A percentile compares a stretch with the other conserved stretches of the same genome.
These are phyloP conservation scores for Thunnus thynnus DNA, from an alignment of 2,113 vertebrate species.

Conservation along the genomic window DNA sequence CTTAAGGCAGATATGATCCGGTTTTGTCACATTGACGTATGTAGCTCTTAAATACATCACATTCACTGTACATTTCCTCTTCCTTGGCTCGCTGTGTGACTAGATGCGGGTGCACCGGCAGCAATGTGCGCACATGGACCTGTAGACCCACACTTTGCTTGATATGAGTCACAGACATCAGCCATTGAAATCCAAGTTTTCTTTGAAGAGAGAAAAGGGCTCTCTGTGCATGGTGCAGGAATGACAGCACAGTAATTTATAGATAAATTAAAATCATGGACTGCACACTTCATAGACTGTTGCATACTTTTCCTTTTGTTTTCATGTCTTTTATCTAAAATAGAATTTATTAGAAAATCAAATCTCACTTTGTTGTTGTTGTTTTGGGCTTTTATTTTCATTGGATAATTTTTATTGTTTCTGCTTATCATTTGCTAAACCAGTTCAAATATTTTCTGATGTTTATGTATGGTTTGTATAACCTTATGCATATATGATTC, in stretches of 20 bases:
- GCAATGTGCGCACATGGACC: constrained; percentile 25
- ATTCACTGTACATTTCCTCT: constrained; percentile 45
- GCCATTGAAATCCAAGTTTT: constrained; percentile 52
- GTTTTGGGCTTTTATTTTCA: background rate
- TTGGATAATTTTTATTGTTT: background rate
- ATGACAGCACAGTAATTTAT: background rate
- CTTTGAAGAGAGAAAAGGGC: constrained; percentile 3
- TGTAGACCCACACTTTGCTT: constrained; percentile 46
- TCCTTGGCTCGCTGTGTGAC: constrained; percentile 23
- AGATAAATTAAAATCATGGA: background rate
- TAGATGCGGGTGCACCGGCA: constrained; percentile 16
- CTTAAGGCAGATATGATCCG: constrained; percentile 36
- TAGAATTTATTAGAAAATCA: background rate
- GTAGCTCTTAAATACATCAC: constrained; percentile 42
- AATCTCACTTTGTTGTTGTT: background rate
- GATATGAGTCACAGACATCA: constrained; percentile 57
- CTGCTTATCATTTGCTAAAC: background rate
- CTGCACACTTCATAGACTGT: background rate
- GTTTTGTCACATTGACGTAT: constrained; percentile 60
- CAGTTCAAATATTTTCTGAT: background rate
- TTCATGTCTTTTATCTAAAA: background rate
- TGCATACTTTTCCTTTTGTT: background rate
- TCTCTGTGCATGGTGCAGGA: background rate
- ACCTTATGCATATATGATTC: background rate
- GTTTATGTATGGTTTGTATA: background rate